Conservation (phyloP, 64 coral and sea anemone species). For the Anthopleura sola region DNA sequence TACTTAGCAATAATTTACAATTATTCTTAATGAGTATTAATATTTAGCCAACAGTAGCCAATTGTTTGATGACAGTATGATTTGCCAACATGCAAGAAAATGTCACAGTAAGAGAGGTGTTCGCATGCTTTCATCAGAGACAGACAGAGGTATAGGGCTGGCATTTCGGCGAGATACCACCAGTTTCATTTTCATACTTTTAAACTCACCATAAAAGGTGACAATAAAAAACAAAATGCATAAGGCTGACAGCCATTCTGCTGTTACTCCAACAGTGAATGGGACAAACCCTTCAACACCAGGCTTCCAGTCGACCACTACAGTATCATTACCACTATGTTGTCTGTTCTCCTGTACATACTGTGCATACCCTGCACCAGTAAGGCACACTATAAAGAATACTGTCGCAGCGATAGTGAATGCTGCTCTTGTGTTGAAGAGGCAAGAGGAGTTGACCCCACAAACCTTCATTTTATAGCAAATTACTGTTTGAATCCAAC, state of each 20-base stretch:
- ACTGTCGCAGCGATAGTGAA: slow-evolving; percentile 12
- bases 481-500: slow-evolving; percentile 72
- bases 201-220: slow-evolving; percentile 85
- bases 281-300: slow-evolving; percentile 30
- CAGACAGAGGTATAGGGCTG: slow-evolving; percentile 45
- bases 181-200: slow-evolving; percentile 69
- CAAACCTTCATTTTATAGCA: slow-evolving; percentile 82
- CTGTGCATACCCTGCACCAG: slow-evolving; percentile 29
- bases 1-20: too few species aligned
- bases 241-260: slow-evolving; percentile 69
- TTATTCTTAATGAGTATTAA: too few species aligned
- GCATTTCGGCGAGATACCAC: slow-evolving; percentile 50
- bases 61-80: too few species aligned
- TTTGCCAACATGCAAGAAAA: too few species aligned
- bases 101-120: slow-evolving; percentile 34
- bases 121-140: slow-evolving; percentile 48
- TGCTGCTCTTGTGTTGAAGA: slow-evolving; percentile 42
- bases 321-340: neutral
- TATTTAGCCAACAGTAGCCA: too few species aligned
- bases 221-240: slow-evolving; percentile 57
- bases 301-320: slow-evolving; percentile 37
- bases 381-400: slow-evolving; percentile 47
- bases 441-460: slow-evolving; percentile 58
- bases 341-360: neutral
- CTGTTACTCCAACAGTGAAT: slow-evolving; percentile 37